Percentiles rank a stretch among this genome's conserved stretches.
Conservation (phyloP, 2,888 invertebrate species). For the Netelia fuscicornis region DNA sequence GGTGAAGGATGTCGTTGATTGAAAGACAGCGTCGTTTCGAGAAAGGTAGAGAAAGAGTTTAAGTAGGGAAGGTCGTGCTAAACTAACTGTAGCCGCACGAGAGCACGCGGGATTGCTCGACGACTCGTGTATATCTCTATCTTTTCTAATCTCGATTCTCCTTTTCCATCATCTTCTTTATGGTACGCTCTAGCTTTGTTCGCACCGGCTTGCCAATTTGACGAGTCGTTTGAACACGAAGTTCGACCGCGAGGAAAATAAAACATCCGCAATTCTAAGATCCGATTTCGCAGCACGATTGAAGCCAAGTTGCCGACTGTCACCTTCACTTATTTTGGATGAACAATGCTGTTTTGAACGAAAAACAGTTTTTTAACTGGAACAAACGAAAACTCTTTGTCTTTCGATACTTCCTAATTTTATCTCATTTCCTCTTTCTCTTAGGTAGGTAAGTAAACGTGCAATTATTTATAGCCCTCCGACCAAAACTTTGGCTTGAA, state of each 20-base stretch:
- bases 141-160: constrained; percentile 46
- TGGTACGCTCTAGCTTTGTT: neutral
- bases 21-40: constrained; percentile 3
- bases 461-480: too few relatives aligned
- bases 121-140: constrained; percentile 37
- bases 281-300: constrained; percentile 37
- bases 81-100: constrained; percentile 55
- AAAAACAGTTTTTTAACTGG: neutral
- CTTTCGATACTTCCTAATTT: neutral
- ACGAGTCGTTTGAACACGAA: constrained; percentile 50
- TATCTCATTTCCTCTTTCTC: neutral
- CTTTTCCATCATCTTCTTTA: constrained; percentile 33
- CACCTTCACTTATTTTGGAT: neutral
- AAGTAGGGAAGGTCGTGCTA: constrained; percentile 54
- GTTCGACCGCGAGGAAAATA: constrained; percentile 49
- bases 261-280: constrained; percentile 38
- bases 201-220: constrained; percentile 45
- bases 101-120: constrained; percentile 45
- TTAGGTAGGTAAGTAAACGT: too few relatives aligned
- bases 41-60: constrained; percentile 12
- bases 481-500: too few relatives aligned
- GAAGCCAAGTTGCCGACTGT: constrained; percentile 1
- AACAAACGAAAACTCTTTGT: neutral
- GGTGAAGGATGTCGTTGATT: constrained; percentile 18
- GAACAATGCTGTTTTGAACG: neutral